Base-by-base conservation (phyloP, 2,113 vertebrate species). In the Chascanopsetta lugubris region DNA sequence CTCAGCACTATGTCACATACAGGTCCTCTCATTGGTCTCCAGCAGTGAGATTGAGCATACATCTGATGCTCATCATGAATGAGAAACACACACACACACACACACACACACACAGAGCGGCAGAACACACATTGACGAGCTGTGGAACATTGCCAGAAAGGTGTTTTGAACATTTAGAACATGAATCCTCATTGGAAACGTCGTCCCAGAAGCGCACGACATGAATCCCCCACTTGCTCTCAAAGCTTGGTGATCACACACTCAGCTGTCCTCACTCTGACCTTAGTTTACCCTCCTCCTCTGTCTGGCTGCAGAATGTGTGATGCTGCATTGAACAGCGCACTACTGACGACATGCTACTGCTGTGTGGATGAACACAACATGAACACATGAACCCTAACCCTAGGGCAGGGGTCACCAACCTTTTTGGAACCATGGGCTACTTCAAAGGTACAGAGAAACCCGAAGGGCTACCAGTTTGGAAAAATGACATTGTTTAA, bases 21-120 rank as follows among this genome's bases (percentile, higher is more conserved):
- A 42, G 34, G 40, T 72, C 30, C 13, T 53, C 42, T 62, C 26
- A 67, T 68, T 69, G 64, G 30, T 64, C 58, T 64, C 27, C 73
- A 69, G 67, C 76, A 76, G 63, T 11, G n/a, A 63, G 50, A 76
- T 80, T 68, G 64, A 75, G 40, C 43, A 65, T 55, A 80, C 54
- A 58, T 63, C 58, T 75, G 58, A 81, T 60, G 46, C 69, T 36
- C 61, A 75, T 64, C 68, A 58, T 71, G 53, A 59, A 75, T 50
- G 61, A 64, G 20, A 59, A 40, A 49, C 22, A 69, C 47, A 59
- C 55, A 55, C 46, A 49, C 25, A 40, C 32, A 48, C 18, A 18
- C 20, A 53, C 51, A 68, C 40, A 36, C 29, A 58, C 32, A 72
- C 29, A 51, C 11, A 30, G 8, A 54, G 21, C 46, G 8, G 18